Conservation (phyloP, 2,797 vertebrate genomes). For the Mallotus villosus region DNA sequence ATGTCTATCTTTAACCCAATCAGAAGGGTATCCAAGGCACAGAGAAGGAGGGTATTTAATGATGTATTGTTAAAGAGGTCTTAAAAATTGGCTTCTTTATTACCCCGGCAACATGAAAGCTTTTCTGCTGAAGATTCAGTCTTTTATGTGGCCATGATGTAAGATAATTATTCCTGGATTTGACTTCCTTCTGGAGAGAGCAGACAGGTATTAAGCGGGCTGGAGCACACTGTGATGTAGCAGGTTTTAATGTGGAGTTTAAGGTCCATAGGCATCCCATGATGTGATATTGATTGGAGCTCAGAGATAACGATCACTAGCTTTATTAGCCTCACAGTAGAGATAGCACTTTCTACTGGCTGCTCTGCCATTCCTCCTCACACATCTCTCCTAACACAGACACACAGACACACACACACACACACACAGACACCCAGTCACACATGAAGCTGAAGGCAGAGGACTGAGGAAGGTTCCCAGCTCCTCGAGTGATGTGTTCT, state of each 20-base stretch:
- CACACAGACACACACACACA: slow-evolving; percentile 5
- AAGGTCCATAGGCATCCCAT: slow-evolving; percentile 10
- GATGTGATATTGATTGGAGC: not conserved
- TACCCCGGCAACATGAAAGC: no score
- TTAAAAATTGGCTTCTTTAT: not conserved
- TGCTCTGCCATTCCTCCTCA: slow-evolving; percentile 27
- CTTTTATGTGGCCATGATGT: no score
- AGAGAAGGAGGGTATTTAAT: slow-evolving; percentile 17
- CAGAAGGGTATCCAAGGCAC: not conserved
- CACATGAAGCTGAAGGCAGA: not conserved
- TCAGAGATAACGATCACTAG: slow-evolving; percentile 26
- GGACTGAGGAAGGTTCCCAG: not conserved
- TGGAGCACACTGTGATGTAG: not conserved
- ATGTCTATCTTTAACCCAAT: slow-evolving; percentile 21
- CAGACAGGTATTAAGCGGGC: not conserved
- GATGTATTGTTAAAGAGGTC: slow-evolving; percentile 32
- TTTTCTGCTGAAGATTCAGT: no score
- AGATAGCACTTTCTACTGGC: not conserved
- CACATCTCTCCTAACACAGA: slow-evolving; percentile 22
- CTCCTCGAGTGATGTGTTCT: slow-evolving; percentile 21
- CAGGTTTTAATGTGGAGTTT: not conserved
- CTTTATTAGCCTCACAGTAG: slow-evolving; percentile 36
- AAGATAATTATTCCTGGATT: not conserved
- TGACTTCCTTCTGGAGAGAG: not conserved
- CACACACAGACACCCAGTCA: not conserved